Conservation (phyloP, 1,140 invertebrate genomes). For the Tetramorium alpestre region DNA sequence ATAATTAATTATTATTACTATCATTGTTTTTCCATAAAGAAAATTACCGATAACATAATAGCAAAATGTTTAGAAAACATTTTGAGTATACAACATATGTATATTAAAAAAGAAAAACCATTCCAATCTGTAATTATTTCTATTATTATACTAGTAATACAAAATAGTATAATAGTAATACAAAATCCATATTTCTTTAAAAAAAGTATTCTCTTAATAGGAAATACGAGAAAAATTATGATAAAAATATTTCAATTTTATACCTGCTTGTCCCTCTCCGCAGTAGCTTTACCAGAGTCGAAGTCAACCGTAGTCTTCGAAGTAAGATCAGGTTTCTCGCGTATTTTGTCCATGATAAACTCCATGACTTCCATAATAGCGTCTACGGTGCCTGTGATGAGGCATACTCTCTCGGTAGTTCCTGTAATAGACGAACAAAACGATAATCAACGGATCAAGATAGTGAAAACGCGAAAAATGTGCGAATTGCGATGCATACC, state of each 20-base stretch:
- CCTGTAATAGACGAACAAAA: conserved; percentile 87
- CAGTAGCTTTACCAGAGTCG: conserved; percentile 89
- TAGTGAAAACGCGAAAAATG: neutral
- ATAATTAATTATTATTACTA: neutral
- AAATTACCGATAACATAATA: neutral
- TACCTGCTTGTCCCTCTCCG: conserved; percentile 93
- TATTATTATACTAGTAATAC: neutral
- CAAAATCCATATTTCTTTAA: neutral
- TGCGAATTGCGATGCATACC: conserved; percentile 86
- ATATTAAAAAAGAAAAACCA: neutral
- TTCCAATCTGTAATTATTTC: neutral
- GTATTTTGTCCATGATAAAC: conserved; percentile 99
- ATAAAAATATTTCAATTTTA: conserved; percentile 25
- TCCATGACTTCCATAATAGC: conserved; percentile 97
- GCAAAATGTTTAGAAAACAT: neutral
- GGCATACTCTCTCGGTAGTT: conserved; percentile 98
- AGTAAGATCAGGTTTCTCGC: conserved; percentile 97
- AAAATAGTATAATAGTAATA: neutral
- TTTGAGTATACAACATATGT: neutral
- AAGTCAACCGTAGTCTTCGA: conserved; percentile 90
- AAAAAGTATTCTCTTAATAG: neutral
- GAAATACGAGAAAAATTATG: neutral
- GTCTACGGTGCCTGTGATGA: conserved; percentile 97
- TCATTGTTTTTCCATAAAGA: neutral
- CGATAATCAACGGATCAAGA: neutral